A percentile compares a stretch with the other conserved stretches of the same genome.
Evolutionary conservation across 1,140 invertebrate species (phyloP).

Genomic region (Drosophila athabasca): DNA sequence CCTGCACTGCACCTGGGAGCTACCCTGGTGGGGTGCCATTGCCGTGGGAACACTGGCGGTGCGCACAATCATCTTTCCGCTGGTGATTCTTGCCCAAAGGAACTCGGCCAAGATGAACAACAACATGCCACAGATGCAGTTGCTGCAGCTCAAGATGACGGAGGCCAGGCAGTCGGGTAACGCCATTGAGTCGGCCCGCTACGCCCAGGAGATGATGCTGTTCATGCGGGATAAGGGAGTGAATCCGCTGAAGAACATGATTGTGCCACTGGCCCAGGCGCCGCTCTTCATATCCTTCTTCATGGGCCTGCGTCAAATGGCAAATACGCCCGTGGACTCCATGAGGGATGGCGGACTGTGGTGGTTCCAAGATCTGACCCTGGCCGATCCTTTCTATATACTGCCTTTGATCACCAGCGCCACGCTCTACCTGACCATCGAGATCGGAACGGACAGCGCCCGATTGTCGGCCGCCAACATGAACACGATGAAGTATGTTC

Average conservation of each 20-base stretch:
- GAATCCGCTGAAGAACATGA: slow-evolving; percentile 91
- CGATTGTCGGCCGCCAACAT: slow-evolving; percentile 87
- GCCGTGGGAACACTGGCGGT: slow-evolving; percentile 90
- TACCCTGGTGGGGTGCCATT: slow-evolving; percentile 97
- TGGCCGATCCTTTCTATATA: slow-evolving; percentile 94
- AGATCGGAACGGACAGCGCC: slow-evolving; percentile 92
- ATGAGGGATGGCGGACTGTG: slow-evolving; percentile 93
- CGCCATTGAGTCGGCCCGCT: slow-evolving; percentile 89
- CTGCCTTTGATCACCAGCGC: slow-evolving; percentile 93
- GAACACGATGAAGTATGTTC: slow-evolving; percentile 89
- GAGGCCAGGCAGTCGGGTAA: slow-evolving; percentile 92
- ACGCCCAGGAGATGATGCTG: slow-evolving; percentile 89
- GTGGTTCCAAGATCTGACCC: slow-evolving; percentile 97
- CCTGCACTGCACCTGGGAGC: slow-evolving; percentile 89
- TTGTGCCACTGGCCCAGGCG: slow-evolving; percentile 92
- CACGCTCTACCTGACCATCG: slow-evolving; percentile 92
- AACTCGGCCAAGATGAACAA: slow-evolving; percentile 92
- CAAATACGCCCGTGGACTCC: slow-evolving; percentile 93
- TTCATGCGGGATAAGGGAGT: slow-evolving; percentile 93
- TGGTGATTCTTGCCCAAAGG: slow-evolving; percentile 91
- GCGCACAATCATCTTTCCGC: slow-evolving; percentile 90
- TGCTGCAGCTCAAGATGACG: slow-evolving; percentile 91
- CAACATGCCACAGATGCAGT: slow-evolving; percentile 91
- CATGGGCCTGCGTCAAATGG: slow-evolving; percentile 92
- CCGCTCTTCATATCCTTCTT: slow-evolving; percentile 97